Conservation (phyloP, 2,888 invertebrate genomes). For the Pollenia amentaria region DNA sequence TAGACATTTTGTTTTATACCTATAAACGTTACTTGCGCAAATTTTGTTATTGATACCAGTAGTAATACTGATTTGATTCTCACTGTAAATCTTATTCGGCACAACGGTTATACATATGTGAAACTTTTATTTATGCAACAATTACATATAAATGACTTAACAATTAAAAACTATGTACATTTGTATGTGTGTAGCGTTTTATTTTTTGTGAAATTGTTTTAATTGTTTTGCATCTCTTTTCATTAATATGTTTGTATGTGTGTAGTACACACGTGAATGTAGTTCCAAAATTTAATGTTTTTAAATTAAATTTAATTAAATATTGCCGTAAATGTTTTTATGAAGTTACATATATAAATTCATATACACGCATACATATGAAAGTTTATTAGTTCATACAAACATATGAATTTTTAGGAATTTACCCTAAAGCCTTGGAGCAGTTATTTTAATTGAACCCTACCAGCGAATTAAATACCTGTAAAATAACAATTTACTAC, state of each 20-base stretch:
- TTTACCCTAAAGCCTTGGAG: conserved; percentile 47
- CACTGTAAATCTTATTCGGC: no score
- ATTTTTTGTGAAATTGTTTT: conserved; percentile 30
- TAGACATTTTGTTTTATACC: no score
- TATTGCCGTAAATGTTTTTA: background rate
- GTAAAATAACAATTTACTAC: conserved; percentile 4
- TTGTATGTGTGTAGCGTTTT: conserved; percentile 3
- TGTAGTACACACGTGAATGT: conserved; percentile 6
- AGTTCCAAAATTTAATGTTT: no score
- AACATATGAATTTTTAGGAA: conserved; percentile 20
- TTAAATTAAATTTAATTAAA: no score
- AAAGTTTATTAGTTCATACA: no score
- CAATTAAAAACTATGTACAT: conserved; percentile 20
- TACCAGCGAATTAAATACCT: conserved; percentile 17
- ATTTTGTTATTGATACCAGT: no score
- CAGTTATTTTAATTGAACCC: conserved; percentile 34
- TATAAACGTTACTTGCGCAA: no score
- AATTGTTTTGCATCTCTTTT: conserved; percentile 27
- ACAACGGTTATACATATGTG: no score
- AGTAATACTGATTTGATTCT: no score
- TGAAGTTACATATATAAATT: no score
- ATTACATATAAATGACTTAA: conserved; percentile 34
- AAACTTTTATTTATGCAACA: conserved; percentile 15
- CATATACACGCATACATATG: background rate
- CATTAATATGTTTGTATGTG: background rate